phyloP scores from a whole-genome alignment of 2,113 vertebrate species.

The Ctenomys sociabilis region DNA sequence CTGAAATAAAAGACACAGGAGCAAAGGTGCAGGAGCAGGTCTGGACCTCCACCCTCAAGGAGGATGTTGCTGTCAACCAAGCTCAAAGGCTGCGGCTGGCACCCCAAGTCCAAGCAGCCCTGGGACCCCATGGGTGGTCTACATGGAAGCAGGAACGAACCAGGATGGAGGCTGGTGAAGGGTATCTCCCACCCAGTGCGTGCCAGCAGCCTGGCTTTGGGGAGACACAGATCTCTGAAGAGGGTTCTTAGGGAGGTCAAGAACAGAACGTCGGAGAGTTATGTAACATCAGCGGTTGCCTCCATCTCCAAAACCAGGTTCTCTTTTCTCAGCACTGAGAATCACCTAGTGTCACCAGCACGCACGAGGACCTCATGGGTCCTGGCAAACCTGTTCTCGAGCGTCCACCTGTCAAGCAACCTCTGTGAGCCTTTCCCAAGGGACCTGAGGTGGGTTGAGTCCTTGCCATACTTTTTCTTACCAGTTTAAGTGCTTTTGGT shows the following conservation, averaged over 20 bases:
- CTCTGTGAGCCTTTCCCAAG: neutral
- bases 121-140: neutral
- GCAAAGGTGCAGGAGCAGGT: neutral
- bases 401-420: neutral
- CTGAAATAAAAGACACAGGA: neutral
- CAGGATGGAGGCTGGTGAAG: neutral
- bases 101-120: fast-evolving
- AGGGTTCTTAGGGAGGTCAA: neutral
- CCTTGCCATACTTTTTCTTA: neutral
- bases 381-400: neutral
- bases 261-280: neutral
- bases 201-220: neutral
- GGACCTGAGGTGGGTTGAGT: too few species aligned
- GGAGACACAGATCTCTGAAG: neutral
- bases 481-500: neutral
- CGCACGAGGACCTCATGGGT: fast-evolving
- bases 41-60: neutral
- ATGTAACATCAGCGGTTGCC: neutral
- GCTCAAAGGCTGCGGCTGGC: neutral
- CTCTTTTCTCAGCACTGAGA: neutral
- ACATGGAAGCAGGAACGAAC: neutral
- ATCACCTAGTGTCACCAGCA: neutral
- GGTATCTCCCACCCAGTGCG: too few species aligned
- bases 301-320: neutral
- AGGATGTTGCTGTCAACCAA: neutral